These are phyloP conservation scores for Oncorhynchus mykiss DNA, from an alignment of 2,113 vertebrate genomes.

Conservation along the genomic window DNA sequence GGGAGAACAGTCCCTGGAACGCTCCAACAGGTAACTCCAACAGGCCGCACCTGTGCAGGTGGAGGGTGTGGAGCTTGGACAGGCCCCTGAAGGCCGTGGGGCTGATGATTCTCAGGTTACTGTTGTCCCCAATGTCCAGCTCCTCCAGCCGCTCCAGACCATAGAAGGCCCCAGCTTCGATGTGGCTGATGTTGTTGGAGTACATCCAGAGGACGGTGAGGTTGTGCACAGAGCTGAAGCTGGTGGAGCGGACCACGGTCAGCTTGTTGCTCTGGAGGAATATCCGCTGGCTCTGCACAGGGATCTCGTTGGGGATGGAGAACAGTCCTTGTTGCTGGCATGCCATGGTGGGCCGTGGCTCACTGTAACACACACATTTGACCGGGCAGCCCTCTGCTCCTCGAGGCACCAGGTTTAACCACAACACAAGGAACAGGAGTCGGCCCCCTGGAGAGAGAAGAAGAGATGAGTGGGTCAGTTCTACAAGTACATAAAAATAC, in stretches of 20 bases:
- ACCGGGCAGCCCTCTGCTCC: constrained; percentile 85
- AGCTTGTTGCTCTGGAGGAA: constrained; percentile 96
- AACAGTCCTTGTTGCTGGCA: constrained; percentile 95
- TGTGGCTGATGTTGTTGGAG: constrained; percentile 91
- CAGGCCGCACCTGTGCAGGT: constrained; percentile 92
- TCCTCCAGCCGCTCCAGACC: constrained; percentile 91
- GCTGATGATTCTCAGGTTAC: constrained; percentile 85
- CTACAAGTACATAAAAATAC: not conserved
- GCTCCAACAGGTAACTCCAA: constrained; percentile 87
- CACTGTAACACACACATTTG: constrained; percentile 92
- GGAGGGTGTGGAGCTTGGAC: constrained; percentile 89
- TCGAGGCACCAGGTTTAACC: constrained; percentile 83
- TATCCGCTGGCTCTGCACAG: constrained; percentile 89
- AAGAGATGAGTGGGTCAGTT: not conserved
- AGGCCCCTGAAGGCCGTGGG: constrained; percentile 89
- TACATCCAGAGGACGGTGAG: constrained; percentile 95
- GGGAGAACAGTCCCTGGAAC: constrained; percentile 88
- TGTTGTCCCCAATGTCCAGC: constrained; percentile 94
- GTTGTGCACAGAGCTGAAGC: constrained; percentile 92
- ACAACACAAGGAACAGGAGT: constrained; percentile 90
- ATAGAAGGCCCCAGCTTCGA: constrained; percentile 87
- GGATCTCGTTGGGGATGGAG: constrained; percentile 89
- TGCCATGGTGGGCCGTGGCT: constrained; percentile 91
- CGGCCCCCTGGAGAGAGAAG: constrained; percentile 76
- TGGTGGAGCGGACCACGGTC: constrained; percentile 81